A percentile compares a stretch with the other conserved stretches of the same genome.
These are phyloP conservation scores for Diprion similis DNA, from an alignment of 1,140 invertebrate species.

Conservation along the genomic window DNA sequence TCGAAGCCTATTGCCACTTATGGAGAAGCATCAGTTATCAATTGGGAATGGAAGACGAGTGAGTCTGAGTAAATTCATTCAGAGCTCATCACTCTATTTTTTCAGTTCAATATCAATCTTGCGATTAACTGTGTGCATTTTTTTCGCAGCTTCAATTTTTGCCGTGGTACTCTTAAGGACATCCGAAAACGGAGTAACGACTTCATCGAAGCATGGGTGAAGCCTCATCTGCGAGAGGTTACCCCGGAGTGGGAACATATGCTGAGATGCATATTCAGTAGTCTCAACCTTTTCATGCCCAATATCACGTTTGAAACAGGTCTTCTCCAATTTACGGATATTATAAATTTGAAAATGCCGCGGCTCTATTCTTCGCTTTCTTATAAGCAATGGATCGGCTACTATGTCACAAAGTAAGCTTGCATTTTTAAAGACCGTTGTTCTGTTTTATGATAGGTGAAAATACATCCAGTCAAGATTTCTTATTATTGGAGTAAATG, in stretches of 20 bases:
- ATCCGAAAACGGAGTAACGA: conserved; percentile 51
- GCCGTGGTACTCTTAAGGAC: conserved; percentile 57
- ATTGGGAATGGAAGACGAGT: conserved; percentile 81
- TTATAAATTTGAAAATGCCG: conserved; percentile 45
- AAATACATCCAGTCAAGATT: too few species aligned
- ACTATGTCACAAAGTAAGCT: conserved; percentile 31
- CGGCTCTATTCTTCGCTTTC: conserved; percentile 40
- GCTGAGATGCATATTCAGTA: conserved; percentile 50
- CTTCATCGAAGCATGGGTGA: conserved; percentile 48
- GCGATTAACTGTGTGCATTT: too few species aligned
- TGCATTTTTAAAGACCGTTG: too few species aligned
- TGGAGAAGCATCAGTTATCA: conserved; percentile 82
- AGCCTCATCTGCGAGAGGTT: conserved; percentile 49
- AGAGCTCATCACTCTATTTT: too few species aligned
- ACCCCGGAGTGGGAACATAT: conserved; percentile 59
- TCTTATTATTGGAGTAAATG: too few species aligned
- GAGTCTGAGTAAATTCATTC: conserved; percentile 36
- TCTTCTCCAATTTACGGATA: conserved; percentile 44
- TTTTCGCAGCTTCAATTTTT: conserved; percentile 68
- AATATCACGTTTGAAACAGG: conserved; percentile 39
- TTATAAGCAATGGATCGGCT: conserved; percentile 34
- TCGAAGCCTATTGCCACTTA: conserved; percentile 78
- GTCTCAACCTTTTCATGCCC: conserved; percentile 47
- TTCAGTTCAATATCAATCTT: too few species aligned
- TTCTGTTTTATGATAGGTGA: too few species aligned